Evolutionary conservation across 2,888 invertebrate genomes (phyloP), one percentile per base, ranked within the genome.

Genomic region (Pseudococcus jackbeardsleyi): DNA sequence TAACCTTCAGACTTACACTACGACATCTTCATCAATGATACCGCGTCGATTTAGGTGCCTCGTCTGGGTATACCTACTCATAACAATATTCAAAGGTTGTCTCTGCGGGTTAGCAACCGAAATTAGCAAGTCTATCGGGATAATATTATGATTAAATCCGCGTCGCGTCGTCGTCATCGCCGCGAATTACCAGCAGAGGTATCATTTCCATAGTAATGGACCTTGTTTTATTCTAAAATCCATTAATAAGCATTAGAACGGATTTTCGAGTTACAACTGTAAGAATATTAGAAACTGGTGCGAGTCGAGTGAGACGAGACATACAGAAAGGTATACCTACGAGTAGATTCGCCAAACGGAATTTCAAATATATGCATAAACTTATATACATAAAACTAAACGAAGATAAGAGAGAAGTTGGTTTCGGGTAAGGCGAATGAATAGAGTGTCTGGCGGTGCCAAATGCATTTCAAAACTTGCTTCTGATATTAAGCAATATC

Each of bases 181-280:
- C 26, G 26, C 26, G 33, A 72, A 72, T 72, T 72, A 72, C 68
- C 12, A 11, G 68, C 12, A 33, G 68, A 72, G 68, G 26, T 84
- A 84, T 84, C 84, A 84, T 84, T 84, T 84, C 84, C 85, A 85
- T 85, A 39, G 59, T 59, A 85, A 85, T 85, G 85, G 85, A 85
- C 85, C 7, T 39, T 54, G 85, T 85, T 85, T 59, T 50, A 59
- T 39, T 59, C 33, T 39, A 54, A 85, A 85, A 85, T 85, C 85
- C 85, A 85, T 85, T 85, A 85, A 85, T 85, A 85, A 85, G 85
- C 85, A 54, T 85, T 59, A 85, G 54, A 59, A 85, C n/a, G 33
- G 59, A 85, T 48, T 85, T 85, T 33, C 59, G n/a, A 85, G 39
- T 85, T 85, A 85, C 48, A 84, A 26, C 54, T 84, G 50, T 84